Evolutionary conservation across 1,140 invertebrate species (phyloP).

Genomic region (Psilanteris sp.): DNA sequence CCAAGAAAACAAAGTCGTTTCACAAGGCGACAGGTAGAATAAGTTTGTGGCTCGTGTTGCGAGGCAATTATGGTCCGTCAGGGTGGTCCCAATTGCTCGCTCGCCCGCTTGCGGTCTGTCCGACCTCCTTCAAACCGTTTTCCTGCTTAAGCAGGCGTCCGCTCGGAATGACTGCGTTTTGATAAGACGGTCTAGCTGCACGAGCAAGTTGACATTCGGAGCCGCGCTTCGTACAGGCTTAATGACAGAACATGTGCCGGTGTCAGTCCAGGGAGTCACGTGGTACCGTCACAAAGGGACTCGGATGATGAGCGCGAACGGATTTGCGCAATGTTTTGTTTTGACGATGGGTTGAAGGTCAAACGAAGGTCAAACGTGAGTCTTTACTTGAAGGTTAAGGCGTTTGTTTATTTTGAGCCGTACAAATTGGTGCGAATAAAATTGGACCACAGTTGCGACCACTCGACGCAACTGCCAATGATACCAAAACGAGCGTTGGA

Average conservation of each 20-base stretch:
- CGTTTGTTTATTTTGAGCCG: no score
- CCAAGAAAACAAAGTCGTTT: conserved; percentile 58
- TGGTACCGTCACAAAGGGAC: background rate
- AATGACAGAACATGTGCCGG: conserved; percentile 40
- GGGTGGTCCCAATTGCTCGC: conserved; percentile 55
- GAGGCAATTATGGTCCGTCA: conserved; percentile 58
- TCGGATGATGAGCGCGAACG: background rate
- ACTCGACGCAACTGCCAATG: no score
- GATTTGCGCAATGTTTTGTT: no score
- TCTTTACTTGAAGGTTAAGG: no score
- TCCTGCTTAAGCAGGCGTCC: conserved; percentile 40
- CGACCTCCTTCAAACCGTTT: conserved; percentile 56
- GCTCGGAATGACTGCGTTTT: conserved; percentile 44
- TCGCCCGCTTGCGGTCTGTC: conserved; percentile 51
- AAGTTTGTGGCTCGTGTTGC: conserved; percentile 60
- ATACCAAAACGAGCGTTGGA: conserved; percentile 27
- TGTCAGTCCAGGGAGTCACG: conserved; percentile 1
- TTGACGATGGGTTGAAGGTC: no score
- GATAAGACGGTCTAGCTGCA: conserved; percentile 50
- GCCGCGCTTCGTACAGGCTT: conserved; percentile 35
- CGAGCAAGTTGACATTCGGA: conserved; percentile 37
- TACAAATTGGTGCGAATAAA: no score
- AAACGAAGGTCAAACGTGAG: no score
- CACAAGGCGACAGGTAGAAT: conserved; percentile 52
- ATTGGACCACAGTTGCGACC: no score